Base-by-base conservation (phyloP, 1,140 invertebrate species). In the Protaetia brevitarsis region DNA sequence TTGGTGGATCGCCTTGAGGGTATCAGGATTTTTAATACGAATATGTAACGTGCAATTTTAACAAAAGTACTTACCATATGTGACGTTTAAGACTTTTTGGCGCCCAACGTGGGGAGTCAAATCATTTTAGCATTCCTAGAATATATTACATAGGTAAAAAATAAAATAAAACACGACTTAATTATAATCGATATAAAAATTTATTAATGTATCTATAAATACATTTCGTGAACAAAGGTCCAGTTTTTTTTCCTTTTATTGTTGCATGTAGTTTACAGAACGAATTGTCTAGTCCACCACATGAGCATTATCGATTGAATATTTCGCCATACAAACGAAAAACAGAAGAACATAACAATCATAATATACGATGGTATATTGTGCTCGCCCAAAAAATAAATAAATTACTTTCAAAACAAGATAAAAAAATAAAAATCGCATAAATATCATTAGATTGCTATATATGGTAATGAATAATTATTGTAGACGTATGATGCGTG, bases 171-270 rank as follows among this genome's bases (percentile, higher is more conserved):
- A 59, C 11, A 59, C 31, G 6, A 59, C 57, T 11, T 13, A 16
- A 59, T 28, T 59, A 59, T 59, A 59, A 59, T 59, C 29, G 27
- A 59, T 59, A 59, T 59, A 59, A 59, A 59, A 59, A 59, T 59
- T 59, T 59, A 59, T 59, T 27, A 26, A 58, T 58, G 57, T 59
- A 59, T 29, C 57, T 31, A n/a, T n/a, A n/a, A 59, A 29, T 59
- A 59, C 57, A 59, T 59, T 29, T 59, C 41, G 41, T 51, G 11
- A 51, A 51, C 11, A 21, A 51, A 51, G 19, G 41, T 10, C 41
- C n/a, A n/a, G n/a, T 45, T 19, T 8, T 51, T 51, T 23, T 19
- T 51, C 16, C 19, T 51, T 51, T 23, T 23, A 16, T 59, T 28
- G 10, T 59, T 21, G 13, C 30, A 59, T 8, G 30, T 11, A 5